Evolutionary conservation across 2,113 vertebrate genomes (phyloP).

Genomic region (Taurulus bubalis): DNA sequence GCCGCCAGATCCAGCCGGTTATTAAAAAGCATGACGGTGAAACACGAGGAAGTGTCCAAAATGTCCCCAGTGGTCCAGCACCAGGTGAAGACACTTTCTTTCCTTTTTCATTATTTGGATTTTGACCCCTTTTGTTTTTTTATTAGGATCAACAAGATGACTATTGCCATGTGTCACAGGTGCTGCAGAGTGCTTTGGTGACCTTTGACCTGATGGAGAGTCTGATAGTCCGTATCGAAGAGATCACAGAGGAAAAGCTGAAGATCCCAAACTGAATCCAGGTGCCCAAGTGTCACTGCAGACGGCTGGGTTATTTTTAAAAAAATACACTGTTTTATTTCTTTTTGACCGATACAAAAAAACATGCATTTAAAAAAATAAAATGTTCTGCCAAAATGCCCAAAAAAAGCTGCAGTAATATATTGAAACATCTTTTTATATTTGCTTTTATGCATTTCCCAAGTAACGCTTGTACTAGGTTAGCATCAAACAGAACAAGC

Average conservation of each 20-base stretch:
- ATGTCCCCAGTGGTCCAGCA: constrained; percentile 89
- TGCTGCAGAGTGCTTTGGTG: constrained; percentile 92
- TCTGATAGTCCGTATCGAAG: constrained; percentile 91
- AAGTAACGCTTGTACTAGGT: not conserved
- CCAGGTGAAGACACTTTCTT: constrained; percentile 81
- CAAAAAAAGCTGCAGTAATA: not conserved
- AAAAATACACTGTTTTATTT: constrained; percentile 26
- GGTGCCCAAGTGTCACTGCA: not conserved
- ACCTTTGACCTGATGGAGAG: constrained; percentile 98
- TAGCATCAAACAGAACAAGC: not conserved
- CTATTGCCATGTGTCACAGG: constrained; percentile 79
- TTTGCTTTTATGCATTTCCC: not conserved
- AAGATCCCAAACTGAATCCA: constrained; percentile 55
- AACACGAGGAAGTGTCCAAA: constrained; percentile 82
- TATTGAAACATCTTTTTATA: not conserved
- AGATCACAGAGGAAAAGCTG: constrained; percentile 88
- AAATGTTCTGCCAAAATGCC: not conserved
- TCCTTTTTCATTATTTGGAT: not conserved
- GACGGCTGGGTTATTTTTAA: not conserved
- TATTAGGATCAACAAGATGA: not conserved
- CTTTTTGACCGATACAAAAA: not conserved
- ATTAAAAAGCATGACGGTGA: constrained; percentile 73
- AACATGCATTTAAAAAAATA: not conserved
- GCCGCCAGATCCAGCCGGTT: constrained; percentile 44
- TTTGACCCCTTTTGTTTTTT: not conserved